Conservation (phyloP, 2,113 vertebrate species). For the Tichodroma muraria region DNA sequence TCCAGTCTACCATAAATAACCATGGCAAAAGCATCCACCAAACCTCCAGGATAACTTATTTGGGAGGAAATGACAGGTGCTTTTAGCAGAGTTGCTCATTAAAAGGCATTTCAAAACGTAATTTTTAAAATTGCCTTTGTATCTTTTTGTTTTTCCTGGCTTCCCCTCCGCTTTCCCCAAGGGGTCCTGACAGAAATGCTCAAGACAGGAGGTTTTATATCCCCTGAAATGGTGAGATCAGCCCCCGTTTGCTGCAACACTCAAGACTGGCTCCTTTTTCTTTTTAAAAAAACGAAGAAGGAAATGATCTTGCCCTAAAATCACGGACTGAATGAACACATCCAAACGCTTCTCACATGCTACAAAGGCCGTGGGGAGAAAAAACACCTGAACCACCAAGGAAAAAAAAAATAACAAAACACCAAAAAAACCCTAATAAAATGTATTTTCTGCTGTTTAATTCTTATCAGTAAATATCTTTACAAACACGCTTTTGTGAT, state of each 20-base stretch:
- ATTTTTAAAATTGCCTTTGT: background rate
- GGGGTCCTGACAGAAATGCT: background rate
- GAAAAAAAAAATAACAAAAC: background rate
- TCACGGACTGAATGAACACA: background rate
- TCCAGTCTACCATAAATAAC: background rate
- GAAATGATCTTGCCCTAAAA: background rate
- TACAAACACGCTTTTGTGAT: background rate
- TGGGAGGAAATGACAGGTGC: background rate
- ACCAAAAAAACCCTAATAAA: background rate
- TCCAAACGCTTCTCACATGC: background rate
- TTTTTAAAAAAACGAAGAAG: background rate
- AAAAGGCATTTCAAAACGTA: background rate
- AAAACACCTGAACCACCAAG: slow-evolving; percentile 10
- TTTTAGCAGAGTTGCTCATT: slow-evolving; percentile 1
- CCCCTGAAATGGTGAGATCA: background rate
- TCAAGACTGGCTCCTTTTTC: background rate
- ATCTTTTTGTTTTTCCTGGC: background rate
- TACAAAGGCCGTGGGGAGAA: background rate
- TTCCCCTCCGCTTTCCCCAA: background rate
- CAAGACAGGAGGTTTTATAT: background rate
- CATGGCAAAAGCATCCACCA: background rate
- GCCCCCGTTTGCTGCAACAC: background rate
- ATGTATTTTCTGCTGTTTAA: slow-evolving; percentile 9
- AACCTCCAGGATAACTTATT: background rate
- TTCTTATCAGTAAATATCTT: background rate